Conservation (phyloP, 2,797 vertebrate species). For the Furcifer pardalis region DNA sequence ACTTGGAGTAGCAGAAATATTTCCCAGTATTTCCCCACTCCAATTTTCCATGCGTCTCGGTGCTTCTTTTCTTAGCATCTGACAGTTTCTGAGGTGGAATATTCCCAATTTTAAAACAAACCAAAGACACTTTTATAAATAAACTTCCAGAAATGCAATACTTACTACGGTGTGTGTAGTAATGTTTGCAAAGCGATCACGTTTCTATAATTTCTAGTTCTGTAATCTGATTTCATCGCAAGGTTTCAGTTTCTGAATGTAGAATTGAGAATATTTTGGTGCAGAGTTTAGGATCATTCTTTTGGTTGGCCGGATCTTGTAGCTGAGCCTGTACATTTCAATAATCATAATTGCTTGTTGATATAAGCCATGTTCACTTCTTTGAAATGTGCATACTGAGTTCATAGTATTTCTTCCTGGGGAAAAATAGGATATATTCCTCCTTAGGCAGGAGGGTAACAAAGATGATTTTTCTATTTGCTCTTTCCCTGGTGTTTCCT, state of each 20-base stretch:
- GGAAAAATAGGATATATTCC: background rate
- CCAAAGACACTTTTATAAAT: background rate
- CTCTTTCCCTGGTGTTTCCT: background rate
- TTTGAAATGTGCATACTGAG: background rate
- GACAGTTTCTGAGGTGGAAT: background rate
- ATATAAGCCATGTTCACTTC: background rate
- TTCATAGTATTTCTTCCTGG: background rate
- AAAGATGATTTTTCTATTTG: background rate
- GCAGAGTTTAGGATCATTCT: background rate
- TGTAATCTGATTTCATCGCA: background rate
- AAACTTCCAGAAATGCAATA: background rate
- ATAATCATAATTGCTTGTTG: background rate
- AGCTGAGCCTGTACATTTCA: background rate
- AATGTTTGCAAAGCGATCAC: background rate
- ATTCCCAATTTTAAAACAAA: background rate
- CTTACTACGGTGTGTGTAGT: background rate
- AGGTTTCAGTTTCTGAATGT: constrained; percentile 1
- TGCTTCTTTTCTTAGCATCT: background rate
- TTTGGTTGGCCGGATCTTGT: background rate
- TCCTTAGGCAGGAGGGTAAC: background rate
- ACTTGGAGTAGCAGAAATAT: background rate
- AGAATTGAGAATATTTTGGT: background rate
- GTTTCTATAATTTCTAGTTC: background rate
- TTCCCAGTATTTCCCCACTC: background rate
- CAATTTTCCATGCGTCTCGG: constrained; percentile 11